Percentiles rank a stretch among this genome's conserved stretches.
phyloP scores from a whole-genome alignment of 2,888 invertebrate species.

The Stenoptilia bipunctidactyla region DNA sequence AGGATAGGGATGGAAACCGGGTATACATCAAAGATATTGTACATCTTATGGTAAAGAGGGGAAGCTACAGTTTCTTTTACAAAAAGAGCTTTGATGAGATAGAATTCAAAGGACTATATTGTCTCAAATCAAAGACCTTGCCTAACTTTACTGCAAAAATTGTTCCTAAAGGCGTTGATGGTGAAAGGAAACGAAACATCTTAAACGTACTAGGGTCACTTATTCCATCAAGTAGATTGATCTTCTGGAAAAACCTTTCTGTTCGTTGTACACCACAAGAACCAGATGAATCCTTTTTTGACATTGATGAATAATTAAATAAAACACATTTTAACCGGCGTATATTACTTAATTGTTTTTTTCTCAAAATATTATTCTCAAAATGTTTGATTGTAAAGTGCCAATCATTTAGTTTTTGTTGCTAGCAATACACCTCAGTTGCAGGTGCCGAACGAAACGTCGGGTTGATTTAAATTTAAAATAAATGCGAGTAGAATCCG shows the following conservation, averaged over 20 bases:
- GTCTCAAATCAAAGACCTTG: conserved; percentile 11
- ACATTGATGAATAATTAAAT: conserved; percentile 9
- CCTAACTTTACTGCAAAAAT: conserved; percentile 11
- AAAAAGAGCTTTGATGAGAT: conserved; percentile 10
- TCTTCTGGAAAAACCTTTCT: conserved; percentile 12
- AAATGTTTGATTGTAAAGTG: no score
- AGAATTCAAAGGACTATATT: conserved; percentile 11
- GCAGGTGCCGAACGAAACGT: no score
- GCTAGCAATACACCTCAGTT: no score
- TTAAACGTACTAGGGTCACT: conserved; percentile 12
- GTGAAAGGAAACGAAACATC: conserved; percentile 9
- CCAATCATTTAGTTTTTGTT: no score
- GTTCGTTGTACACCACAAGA: conserved; percentile 11
- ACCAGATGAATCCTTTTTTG: conserved; percentile 9
- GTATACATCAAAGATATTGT: conserved; percentile 12
- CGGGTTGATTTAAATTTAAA: no score
- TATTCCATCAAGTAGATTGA: conserved; percentile 13
- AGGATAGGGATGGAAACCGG: conserved; percentile 9
- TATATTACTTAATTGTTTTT: no score
- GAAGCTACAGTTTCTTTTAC: conserved; percentile 10
- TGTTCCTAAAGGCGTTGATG: conserved; percentile 11
- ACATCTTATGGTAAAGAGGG: conserved; percentile 9
- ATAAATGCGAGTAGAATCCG: no score
- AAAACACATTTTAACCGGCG: conserved; percentile 1
- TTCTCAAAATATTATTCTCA: no score